Conservation (phyloP, 1,140 invertebrate species). For the Nixonia krombeini region DNA sequence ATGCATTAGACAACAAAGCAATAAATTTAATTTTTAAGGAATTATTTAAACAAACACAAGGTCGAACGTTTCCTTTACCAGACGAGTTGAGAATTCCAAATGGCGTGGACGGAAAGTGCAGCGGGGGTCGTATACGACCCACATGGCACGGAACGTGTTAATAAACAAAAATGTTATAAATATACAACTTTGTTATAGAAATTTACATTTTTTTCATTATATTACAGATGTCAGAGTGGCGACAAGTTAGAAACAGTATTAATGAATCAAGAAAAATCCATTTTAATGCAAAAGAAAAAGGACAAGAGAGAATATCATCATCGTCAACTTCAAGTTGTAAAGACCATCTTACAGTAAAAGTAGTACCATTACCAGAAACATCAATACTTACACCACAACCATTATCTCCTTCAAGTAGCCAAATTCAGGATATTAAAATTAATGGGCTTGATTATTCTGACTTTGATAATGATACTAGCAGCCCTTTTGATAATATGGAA, state of each 20-base stretch:
- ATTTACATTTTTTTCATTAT: background rate
- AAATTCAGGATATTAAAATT: slow-evolving; percentile 55
- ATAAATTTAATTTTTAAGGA: no score
- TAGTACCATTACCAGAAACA: slow-evolving; percentile 57
- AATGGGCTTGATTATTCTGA: slow-evolving; percentile 77
- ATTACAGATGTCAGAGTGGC: slow-evolving; percentile 76
- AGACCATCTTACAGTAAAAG: slow-evolving; percentile 72
- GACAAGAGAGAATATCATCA: slow-evolving; percentile 63
- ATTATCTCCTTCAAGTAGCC: slow-evolving; percentile 56
- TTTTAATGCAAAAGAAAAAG: slow-evolving; percentile 73
- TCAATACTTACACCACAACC: slow-evolving; percentile 65
- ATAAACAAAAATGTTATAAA: no score
- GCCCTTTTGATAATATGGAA: slow-evolving; percentile 92
- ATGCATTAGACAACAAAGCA: no score
- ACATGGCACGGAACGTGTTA: no score
- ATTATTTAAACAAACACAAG: no score
- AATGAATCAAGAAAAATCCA: slow-evolving; percentile 74
- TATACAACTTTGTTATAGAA: no score
- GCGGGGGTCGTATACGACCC: no score
- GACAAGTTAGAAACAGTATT: slow-evolving; percentile 75
- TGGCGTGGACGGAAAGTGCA: no score
- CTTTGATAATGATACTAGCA: slow-evolving; percentile 91
- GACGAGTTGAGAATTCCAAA: no score
- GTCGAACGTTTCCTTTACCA: no score
- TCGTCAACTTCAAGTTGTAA: slow-evolving; percentile 59